A percentile compares a stretch with the other conserved stretches of the same genome.
Evolutionary conservation across 2,113 vertebrate species (phyloP).

Genomic region (Numida meleagris): DNA sequence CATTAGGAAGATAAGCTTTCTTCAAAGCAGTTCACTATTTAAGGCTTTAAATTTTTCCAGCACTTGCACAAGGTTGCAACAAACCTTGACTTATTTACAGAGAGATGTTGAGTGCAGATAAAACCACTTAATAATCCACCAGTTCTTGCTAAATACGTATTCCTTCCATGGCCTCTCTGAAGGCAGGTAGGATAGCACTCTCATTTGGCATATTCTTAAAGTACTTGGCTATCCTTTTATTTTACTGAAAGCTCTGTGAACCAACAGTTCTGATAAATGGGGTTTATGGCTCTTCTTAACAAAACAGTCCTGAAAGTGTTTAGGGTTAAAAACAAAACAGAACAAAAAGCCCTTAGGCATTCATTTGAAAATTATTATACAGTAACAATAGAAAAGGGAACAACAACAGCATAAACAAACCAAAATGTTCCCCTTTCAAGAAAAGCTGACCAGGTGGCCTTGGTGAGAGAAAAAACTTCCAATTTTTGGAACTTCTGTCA

Average conservation of each 20-base stretch:
- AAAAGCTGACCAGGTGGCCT: not conserved
- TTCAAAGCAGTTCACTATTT: conserved; percentile 79
- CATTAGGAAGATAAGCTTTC: conserved; percentile 65
- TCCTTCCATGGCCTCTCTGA: conserved; percentile 38
- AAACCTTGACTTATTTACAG: conserved; percentile 89
- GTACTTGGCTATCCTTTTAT: conserved; percentile 13
- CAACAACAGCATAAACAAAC: not conserved
- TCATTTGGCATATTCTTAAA: conserved; percentile 14
- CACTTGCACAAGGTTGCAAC: conserved; percentile 72
- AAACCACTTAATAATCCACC: conserved; percentile 77
- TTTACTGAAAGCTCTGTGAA: not conserved
- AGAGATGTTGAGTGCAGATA: conserved; percentile 76
- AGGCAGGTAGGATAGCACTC: conserved; percentile 4
- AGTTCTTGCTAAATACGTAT: conserved; percentile 70
- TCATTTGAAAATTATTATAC: not conserved
- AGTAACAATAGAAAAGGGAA: not conserved
- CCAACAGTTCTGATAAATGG: not conserved
- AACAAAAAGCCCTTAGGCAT: not conserved
- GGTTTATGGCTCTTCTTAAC: not conserved
- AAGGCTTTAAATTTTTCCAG: conserved; percentile 81
- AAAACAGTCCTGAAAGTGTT: not conserved
- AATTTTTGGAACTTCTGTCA: not conserved
- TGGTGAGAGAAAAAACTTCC: not conserved
- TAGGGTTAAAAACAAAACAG: not conserved
- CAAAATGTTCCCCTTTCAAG: not conserved